Percentiles rank a stretch among this genome's conserved stretches.
Conservation (phyloP, 2,113 vertebrate species). For the Rhinolophus ferrumequinum region DNA sequence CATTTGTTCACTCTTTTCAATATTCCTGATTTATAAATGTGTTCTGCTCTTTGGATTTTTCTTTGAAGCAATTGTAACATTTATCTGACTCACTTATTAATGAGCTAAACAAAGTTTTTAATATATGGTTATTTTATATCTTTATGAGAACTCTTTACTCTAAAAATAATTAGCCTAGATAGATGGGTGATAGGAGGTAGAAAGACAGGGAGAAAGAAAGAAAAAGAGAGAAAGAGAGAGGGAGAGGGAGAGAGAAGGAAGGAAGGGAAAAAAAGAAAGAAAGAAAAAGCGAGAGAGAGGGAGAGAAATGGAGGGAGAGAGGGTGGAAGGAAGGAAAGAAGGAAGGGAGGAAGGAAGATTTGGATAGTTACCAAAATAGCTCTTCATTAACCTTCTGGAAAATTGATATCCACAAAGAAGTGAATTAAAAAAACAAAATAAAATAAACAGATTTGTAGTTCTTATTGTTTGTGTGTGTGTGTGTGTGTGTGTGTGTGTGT, state of each 20-base stretch:
- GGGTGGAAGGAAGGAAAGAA: not conserved
- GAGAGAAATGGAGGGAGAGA: too few species aligned
- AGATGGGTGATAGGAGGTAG: not conserved
- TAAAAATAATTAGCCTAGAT: not conserved
- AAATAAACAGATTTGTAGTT: not conserved
- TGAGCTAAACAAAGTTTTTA: not conserved
- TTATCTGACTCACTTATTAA: not conserved
- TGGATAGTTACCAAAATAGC: not conserved
- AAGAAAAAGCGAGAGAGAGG: too few species aligned
- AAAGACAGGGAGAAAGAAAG: not conserved
- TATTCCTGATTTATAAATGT: slow-evolving; percentile 10
- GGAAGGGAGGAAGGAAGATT: not conserved
- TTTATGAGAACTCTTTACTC: not conserved
- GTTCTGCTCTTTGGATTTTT: not conserved
- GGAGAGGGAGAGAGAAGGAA: too few species aligned
- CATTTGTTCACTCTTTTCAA: slow-evolving; percentile 30
- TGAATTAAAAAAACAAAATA: not conserved
- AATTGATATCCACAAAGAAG: not conserved
- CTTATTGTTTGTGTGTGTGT: not conserved
- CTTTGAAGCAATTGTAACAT: not conserved
- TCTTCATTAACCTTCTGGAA: not conserved
- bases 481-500: too few species aligned
- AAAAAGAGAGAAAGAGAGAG: not conserved
- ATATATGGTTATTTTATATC: not conserved
- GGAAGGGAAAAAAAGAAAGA: not conserved